phyloP scores from a whole-genome alignment of 1,140 invertebrate species.

The Drosophila kepulauana region DNA sequence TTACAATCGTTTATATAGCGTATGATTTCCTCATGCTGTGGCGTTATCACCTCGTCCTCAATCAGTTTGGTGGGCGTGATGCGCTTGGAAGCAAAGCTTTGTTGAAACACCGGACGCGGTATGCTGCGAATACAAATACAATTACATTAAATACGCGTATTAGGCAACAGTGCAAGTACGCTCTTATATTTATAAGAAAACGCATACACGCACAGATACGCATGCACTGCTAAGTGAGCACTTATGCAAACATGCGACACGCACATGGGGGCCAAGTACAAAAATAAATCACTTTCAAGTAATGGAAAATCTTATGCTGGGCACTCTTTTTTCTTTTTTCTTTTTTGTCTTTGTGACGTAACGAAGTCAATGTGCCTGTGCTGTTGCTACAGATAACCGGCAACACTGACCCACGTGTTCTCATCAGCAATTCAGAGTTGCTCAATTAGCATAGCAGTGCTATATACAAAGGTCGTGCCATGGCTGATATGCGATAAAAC shows the following conservation, averaged over 20 bases:
- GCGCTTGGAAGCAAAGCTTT: constrained; percentile 77
- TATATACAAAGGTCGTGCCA: constrained; percentile 56
- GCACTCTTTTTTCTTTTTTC: not conserved
- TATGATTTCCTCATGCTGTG: constrained; percentile 86
- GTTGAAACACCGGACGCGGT: constrained; percentile 85
- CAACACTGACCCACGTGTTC: constrained; percentile 64
- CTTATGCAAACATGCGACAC: constrained; percentile 53
- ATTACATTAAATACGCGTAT: constrained; percentile 21
- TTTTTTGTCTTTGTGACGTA: constrained; percentile 54
- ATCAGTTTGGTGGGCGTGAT: constrained; percentile 75
- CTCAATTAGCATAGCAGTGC: constrained; percentile 67
- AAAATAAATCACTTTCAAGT: constrained; percentile 60
- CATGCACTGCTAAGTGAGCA: constrained; percentile 15
- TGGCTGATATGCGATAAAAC: constrained; percentile 47
- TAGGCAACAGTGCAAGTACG: constrained; percentile 3
- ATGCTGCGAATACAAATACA: constrained; percentile 66
- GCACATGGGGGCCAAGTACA: constrained; percentile 48
- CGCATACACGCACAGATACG: not conserved
- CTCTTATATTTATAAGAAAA: not conserved
- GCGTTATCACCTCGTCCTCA: constrained; percentile 81
- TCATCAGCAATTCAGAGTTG: constrained; percentile 20
- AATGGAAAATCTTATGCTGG: constrained; percentile 31
- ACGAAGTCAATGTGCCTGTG: constrained; percentile 53
- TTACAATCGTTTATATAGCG: constrained; percentile 85
- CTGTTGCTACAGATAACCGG: constrained; percentile 58